Evolutionary conservation across 2,888 invertebrate genomes (phyloP).

Genomic region (Lamellibrachia satsuma): DNA sequence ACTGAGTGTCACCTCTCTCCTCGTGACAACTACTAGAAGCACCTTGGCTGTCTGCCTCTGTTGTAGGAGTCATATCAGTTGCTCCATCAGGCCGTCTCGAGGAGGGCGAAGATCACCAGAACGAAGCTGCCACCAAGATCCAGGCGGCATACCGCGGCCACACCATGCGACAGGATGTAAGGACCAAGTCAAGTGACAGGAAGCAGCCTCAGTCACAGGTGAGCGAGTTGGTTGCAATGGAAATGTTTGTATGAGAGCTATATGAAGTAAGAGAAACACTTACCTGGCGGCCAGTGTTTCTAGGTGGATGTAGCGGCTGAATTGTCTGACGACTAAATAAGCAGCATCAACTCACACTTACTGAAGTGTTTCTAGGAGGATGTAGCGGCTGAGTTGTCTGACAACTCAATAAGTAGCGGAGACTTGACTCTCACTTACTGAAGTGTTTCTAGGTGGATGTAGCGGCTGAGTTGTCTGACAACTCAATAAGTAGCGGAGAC

Average conservation of each 20-base stretch:
- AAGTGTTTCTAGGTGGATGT: too few relatives aligned
- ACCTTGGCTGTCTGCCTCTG: not conserved
- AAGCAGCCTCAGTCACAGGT: not conserved
- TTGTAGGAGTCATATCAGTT: not conserved
- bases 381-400: too few relatives aligned
- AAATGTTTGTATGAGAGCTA: not conserved
- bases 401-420: too few relatives aligned
- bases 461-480: too few relatives aligned
- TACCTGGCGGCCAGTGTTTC: too few relatives aligned
- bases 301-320: too few relatives aligned
- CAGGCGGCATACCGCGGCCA: slow-evolving; percentile 54
- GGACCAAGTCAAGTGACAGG: not conserved
- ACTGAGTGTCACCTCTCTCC: not conserved
- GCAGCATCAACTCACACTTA: too few relatives aligned
- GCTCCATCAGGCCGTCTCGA: slow-evolving; percentile 14
- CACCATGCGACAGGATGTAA: slow-evolving; percentile 44
- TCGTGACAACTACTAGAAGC: not conserved
- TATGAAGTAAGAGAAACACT: not conserved
- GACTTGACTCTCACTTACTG: too few relatives aligned
- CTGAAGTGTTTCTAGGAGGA: too few relatives aligned
- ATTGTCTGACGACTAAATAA: too few relatives aligned
- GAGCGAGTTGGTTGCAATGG: not conserved
- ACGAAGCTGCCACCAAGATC: slow-evolving; percentile 49
- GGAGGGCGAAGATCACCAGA: slow-evolving; percentile 34
- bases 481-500: too few relatives aligned